phyloP scores from a whole-genome alignment of 2,797 vertebrate genomes.

The Enteromius treurensis region DNA sequence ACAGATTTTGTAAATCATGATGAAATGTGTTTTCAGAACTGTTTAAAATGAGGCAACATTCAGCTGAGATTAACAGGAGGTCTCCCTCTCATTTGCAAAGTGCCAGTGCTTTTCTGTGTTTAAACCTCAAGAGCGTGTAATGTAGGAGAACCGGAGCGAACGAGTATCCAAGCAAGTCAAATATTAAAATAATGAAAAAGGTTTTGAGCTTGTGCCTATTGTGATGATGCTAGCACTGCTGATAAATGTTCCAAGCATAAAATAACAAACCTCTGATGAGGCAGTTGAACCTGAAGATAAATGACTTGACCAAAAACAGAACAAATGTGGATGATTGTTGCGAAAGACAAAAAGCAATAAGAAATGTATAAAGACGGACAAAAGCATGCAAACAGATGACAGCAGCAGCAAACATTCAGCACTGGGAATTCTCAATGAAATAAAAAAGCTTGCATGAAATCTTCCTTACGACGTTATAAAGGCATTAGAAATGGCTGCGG shows the following conservation, averaged over 20 bases:
- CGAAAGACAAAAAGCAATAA: background rate
- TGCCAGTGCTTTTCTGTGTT: conserved; percentile 57
- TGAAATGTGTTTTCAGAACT: conserved; percentile 72
- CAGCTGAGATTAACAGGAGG: conserved; percentile 48
- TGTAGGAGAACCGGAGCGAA: conserved; percentile 16
- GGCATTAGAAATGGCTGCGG: conserved; percentile 34
- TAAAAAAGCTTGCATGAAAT: background rate
- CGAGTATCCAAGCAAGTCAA: conserved; percentile 12
- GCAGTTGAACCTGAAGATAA: background rate
- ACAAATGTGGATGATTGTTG: background rate
- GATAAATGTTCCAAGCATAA: background rate
- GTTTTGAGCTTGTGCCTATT: background rate
- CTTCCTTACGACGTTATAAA: background rate
- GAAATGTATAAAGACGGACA: background rate
- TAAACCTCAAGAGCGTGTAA: conserved; percentile 60
- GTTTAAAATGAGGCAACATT: conserved; percentile 60
- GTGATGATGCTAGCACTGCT: background rate
- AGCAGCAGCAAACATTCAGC: background rate
- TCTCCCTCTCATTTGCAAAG: conserved; percentile 53
- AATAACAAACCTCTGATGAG: conserved; percentile 2
- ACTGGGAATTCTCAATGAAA: background rate
- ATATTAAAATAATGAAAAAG: background rate
- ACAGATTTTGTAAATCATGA: conserved; percentile 69
- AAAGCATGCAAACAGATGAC: background rate
- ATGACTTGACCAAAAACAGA: conserved; percentile 1